Evolutionary conservation across 2,797 vertebrate genomes (phyloP).

Genomic region (Nothura maculosa): DNA sequence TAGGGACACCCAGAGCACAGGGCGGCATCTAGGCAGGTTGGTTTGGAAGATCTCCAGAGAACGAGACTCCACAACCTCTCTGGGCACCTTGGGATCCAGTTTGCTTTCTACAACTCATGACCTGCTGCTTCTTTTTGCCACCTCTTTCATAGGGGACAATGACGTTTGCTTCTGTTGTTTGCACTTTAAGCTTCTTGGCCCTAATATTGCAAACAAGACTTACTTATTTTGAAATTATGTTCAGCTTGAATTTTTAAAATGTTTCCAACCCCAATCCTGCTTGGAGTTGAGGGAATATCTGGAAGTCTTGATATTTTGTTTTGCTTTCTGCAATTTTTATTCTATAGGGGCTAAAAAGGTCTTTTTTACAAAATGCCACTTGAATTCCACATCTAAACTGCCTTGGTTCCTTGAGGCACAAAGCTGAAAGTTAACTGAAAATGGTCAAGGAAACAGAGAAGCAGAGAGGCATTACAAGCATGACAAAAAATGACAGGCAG

Average conservation of each 20-base stretch:
- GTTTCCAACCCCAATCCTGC: not conserved
- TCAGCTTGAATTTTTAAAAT: conserved; percentile 22
- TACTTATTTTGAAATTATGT: not conserved
- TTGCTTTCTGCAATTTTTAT: not conserved
- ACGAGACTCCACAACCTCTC: too few relatives aligned
- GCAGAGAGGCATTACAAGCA: not conserved
- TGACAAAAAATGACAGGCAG: not conserved
- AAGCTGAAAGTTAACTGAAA: not conserved
- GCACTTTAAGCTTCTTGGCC: conserved; percentile 11
- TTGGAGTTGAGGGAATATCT: not conserved
- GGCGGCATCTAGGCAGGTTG: too few relatives aligned
- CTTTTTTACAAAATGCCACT: conserved; percentile 1
- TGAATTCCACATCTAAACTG: not conserved
- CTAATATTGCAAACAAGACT: not conserved
- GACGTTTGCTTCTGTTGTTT: not conserved
- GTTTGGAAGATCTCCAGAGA: too few relatives aligned
- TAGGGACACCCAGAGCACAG: too few relatives aligned
- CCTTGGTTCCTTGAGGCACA: not conserved
- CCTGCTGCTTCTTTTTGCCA: not conserved
- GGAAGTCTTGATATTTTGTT: not conserved
- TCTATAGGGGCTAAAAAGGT: not conserved
- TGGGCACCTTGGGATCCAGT: not conserved
- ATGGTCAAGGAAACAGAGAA: not conserved
- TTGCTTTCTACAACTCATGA: not conserved
- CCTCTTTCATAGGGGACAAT: not conserved